Evolutionary conservation across 53 echinoderm and acorn worm genomes (phyloP), one percentile per base, ranked within the genome.

Genomic region (Glandiceps talaboti): DNA sequence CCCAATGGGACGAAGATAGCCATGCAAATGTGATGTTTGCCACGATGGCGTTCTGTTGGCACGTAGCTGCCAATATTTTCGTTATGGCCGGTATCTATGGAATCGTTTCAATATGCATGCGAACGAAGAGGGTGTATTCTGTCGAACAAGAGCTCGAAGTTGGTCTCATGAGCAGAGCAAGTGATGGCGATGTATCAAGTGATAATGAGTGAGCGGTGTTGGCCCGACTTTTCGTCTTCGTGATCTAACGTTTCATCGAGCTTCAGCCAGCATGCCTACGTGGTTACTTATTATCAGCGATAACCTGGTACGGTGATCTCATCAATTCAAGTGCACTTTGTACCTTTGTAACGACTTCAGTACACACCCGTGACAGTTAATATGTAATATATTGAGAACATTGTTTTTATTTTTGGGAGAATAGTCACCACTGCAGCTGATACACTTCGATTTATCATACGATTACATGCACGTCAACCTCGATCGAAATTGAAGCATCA

Each of bases 11-110:
- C 28, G 80, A 77, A 30, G 97, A 97, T 26, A 79, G 83, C 74
- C 91, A 91, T 74, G 77, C 81, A 33, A 97, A 97, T 75, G 29
- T 91, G 74, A 97, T 93, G 97, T 89, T 93, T 29, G 77, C 88
- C 26, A 97, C 97, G 0, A 92, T 90, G 30, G 89, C 87, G n/a
- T 97, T 89, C 30, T 87, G 89, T 29, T 97, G 97, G 97, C 97
- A 97, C 80, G 81, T 97, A 0, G 74, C 90, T 45, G 32, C 88
- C 1, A 91, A 89, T 86, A 93, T 97, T 77, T 30, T 91, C n/a
- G 30, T 93, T 75, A 86, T 93, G 73, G 27, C 91, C 73, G 79
- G 86, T 1, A 74, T 97, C 27, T 97, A 93, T 32, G 89, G 93
- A 27, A 74, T 84, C n/a, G 81, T 86, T 0, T 64, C 74, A 31